Conservation (phyloP, 1,140 invertebrate genomes). For the Zaprionus kolodkinae region DNA sequence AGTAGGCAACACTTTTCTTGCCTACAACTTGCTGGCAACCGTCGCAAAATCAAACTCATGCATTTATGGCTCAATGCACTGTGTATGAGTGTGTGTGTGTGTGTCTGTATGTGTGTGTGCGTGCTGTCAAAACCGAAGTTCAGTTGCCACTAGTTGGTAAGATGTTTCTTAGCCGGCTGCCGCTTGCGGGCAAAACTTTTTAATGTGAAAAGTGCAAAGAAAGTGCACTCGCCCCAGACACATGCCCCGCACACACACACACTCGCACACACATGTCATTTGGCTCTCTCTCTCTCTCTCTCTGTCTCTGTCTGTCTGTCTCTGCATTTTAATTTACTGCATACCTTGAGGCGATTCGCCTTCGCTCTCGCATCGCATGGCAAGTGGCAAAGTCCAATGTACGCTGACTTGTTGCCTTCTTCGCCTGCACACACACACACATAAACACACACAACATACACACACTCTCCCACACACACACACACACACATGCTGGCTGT, state of each 20-base stretch:
- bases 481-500: conserved; percentile 30
- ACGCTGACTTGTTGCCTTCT: conserved; percentile 77
- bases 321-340: conserved; percentile 83
- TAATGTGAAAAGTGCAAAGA: conserved; percentile 81
- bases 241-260: conserved; percentile 40
- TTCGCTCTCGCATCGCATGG: conserved; percentile 64
- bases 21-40: conserved; percentile 19
- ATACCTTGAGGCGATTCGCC: conserved; percentile 74
- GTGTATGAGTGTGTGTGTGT: conserved; percentile 42
- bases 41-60: conserved; percentile 60
- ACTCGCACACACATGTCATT: conserved; percentile 54
- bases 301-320: conserved; percentile 46
- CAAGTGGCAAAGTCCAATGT: conserved; percentile 81
- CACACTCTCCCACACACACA: conserved; percentile 27
- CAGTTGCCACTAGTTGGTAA: conserved; percentile 39
- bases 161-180: conserved; percentile 46
- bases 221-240: conserved; percentile 61
- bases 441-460: conserved; percentile 4
- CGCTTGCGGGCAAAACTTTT: conserved; percentile 77
- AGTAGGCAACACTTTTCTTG: not conserved
- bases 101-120: conserved; percentile 21
- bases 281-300: conserved; percentile 27
- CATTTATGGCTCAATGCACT: conserved; percentile 72
- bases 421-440: conserved; percentile 31
- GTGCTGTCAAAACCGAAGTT: conserved; percentile 76